Conservation (phyloP, 2,797 vertebrate genomes). For the Pteropus rufus region DNA sequence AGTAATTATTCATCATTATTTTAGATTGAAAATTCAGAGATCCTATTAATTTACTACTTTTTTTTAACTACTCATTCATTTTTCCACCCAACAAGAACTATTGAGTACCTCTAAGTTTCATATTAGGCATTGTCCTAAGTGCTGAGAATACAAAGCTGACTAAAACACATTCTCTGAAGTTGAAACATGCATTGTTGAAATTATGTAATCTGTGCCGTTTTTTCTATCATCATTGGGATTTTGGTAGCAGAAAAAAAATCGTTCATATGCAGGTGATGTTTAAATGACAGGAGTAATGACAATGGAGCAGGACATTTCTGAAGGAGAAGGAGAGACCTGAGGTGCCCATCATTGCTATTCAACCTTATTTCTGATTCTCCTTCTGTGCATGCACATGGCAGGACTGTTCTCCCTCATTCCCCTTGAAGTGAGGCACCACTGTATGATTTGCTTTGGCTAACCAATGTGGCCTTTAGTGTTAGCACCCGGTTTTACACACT, state of each 20-base stretch:
- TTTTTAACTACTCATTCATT: not conserved
- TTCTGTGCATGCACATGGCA: too few species aligned
- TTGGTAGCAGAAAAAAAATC: not conserved
- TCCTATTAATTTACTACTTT: not conserved
- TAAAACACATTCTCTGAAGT: not conserved
- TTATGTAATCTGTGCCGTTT: not conserved
- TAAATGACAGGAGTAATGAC: not conserved
- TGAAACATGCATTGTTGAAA: not conserved
- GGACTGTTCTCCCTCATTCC: not conserved
- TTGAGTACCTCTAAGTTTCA: not conserved
- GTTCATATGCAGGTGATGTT: not conserved
- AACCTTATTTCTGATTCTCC: not conserved
- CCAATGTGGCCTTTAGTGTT: not conserved
- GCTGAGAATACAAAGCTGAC: not conserved
- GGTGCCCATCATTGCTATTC: not conserved
- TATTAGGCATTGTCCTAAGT: not conserved
- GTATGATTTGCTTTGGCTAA: not conserved
- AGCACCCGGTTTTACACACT: not conserved
- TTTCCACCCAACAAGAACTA: not conserved
- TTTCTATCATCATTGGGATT: not conserved
- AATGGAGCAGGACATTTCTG: not conserved
- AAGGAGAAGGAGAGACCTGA: not conserved
- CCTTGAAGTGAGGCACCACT: not conserved
- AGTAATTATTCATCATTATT: not conserved
- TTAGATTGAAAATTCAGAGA: not conserved